Evolutionary conservation across 2,797 vertebrate species (phyloP), one percentile per base, ranked within the genome.

Genomic region (Heterohyrax brucei): DNA sequence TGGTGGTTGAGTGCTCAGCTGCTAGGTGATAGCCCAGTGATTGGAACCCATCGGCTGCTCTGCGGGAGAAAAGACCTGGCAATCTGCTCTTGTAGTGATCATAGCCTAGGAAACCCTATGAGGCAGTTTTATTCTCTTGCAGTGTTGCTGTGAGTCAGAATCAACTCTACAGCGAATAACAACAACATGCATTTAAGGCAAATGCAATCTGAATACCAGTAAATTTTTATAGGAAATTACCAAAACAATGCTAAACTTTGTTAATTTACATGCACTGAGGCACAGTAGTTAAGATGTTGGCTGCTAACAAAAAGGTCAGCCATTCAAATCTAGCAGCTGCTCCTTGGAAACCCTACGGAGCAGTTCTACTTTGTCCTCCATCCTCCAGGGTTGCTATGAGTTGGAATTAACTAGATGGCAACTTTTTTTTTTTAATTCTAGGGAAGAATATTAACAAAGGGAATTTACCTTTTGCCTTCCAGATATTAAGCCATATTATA

Each of bases 181-280:
- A 68, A n/a, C 66, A 68, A n/a, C 66, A 68, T 68, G n/a, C 30
- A 68, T 93, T 84, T 62, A 87, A 79, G 89, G 66, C 28, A 76
- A 87, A 61, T 39, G 56, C 19, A 87, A 76, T 66, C 14, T 82
- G 62, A 88, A 61, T 18, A 50, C 19, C 48, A 82, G 24, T 81
- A 91, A 87, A 28, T 56, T 91, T 89, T 72, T 77, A 7, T 80
- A 72, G 53, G n/a, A 73, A 87, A 75, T 87, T 93, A 68, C 64
- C 48, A 62, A 80, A 92, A 50, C 18, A 4, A 77, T 89, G 62
- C 50, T 86, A 72, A 64, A 21, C 28, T 70, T 77, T 61, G 66
- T 24, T 24, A 78, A 96, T 83, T 83, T 68, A 77, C 78, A 48
- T 77, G 22, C 62, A 14, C 33, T 89, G 53, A 14, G 53, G 53